These are phyloP conservation scores for Passer domesticus DNA, from an alignment of 2,113 vertebrate genomes.

Conservation along the genomic window DNA sequence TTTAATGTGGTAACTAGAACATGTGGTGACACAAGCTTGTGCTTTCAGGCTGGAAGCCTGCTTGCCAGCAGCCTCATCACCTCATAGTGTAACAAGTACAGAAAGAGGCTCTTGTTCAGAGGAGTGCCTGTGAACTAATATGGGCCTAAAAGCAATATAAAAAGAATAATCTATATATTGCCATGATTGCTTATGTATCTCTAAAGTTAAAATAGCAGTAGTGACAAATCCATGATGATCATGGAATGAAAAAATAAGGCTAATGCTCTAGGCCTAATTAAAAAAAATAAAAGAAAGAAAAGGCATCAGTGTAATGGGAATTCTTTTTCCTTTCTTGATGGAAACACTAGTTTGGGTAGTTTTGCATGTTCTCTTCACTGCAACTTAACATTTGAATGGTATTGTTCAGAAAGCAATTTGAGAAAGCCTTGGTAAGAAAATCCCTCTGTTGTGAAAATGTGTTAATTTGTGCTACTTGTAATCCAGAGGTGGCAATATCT, in stretches of 20 bases:
- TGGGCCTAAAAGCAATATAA: background rate
- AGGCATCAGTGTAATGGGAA: background rate
- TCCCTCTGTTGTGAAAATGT: conserved; percentile 8
- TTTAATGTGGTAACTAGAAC: background rate
- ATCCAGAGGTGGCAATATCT: conserved; percentile 45
- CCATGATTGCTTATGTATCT: background rate
- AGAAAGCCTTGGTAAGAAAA: conserved; percentile 12
- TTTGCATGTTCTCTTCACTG: background rate
- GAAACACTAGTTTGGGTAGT: background rate
- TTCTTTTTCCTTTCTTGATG: background rate
- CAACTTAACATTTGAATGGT: background rate
- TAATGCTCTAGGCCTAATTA: background rate
- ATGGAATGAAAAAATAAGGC: background rate
- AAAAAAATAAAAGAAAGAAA: background rate
- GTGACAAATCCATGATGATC: background rate
- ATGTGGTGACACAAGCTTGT: background rate
- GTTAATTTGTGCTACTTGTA: conserved; percentile 30
- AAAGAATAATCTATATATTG: background rate
- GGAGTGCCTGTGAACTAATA: background rate
- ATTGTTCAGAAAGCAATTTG: conserved; percentile 34
- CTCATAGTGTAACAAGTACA: background rate
- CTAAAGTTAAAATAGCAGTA: background rate
- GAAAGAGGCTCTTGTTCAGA: background rate
- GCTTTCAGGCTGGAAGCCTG: background rate
- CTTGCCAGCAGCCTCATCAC: background rate